Evolutionary conservation across 2,113 vertebrate species (phyloP).

Genomic region (Caranx ignobilis): DNA sequence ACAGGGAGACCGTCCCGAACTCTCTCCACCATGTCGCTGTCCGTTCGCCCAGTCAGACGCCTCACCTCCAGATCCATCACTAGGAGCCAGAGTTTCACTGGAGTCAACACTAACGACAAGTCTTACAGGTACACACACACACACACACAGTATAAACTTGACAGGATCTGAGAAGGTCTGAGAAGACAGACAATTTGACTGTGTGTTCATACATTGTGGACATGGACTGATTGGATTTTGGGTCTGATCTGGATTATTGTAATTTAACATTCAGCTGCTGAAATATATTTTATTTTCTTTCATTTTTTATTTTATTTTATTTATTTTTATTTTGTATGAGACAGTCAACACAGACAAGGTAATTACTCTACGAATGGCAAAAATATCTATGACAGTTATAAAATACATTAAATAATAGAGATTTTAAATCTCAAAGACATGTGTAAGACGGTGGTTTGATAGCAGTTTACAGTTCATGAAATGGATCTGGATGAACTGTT

Average conservation of each 20-base stretch:
- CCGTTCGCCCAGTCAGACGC: conserved; percentile 90
- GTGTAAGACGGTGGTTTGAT: too few relatives aligned
- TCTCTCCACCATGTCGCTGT: conserved; percentile 96
- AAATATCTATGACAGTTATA: too few relatives aligned
- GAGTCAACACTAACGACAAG: conserved; percentile 92
- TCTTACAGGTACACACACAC: conserved; percentile 88
- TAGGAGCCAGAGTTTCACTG: conserved; percentile 98
- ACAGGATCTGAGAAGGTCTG: too few relatives aligned
- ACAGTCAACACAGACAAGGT: too few relatives aligned
- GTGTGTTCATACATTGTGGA: not conserved
- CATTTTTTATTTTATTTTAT: not conserved
- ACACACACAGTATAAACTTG: conserved; percentile 4
- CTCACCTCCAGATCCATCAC: conserved; percentile 88
- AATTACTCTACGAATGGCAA: too few relatives aligned
- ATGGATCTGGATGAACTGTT: not conserved
- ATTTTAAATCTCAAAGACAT: too few relatives aligned
- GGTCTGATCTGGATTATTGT: not conserved
- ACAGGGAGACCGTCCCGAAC: conserved; percentile 92
- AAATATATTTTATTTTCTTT: too few relatives aligned
- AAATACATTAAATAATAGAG: too few relatives aligned
- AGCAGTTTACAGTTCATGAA: too few relatives aligned
- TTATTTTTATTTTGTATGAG: too few relatives aligned
- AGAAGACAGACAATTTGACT: conserved; percentile 12
- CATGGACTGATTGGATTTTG: not conserved
- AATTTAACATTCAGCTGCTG: not conserved